These are phyloP conservation scores for Nyctibius grandis DNA, from an alignment of 2,797 vertebrate genomes.

Conservation along the genomic window DNA sequence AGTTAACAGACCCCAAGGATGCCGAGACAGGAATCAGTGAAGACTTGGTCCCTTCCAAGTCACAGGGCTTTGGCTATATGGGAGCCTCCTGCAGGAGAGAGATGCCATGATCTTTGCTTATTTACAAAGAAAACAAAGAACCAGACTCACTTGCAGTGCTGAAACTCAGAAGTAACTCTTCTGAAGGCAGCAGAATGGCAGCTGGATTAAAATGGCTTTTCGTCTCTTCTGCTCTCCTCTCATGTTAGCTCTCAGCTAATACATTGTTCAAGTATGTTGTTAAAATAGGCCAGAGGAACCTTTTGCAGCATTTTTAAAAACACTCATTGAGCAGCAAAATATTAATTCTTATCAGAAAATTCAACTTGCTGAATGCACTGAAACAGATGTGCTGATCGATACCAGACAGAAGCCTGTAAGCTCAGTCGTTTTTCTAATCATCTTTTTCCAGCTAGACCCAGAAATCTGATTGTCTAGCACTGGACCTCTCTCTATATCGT, in stretches of 20 bases:
- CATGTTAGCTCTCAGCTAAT: neutral
- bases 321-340: neutral
- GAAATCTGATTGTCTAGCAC: neutral
- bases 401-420: neutral
- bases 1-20: neutral
- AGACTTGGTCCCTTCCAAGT: neutral
- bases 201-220: neutral
- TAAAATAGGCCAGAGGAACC: neutral
- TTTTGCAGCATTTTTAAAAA: neutral
- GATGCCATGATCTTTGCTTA: neutral
- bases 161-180: neutral
- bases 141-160: neutral
- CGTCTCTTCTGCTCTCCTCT: neutral
- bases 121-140: neutral
- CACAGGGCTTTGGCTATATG: neutral
- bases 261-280: rapidly evolving
- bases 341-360: neutral
- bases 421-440: neutral
- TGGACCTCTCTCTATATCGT: neutral
- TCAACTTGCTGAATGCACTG: neutral
- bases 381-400: neutral
- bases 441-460: neutral
- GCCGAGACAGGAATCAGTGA: neutral
- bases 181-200: neutral
- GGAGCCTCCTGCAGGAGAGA: neutral